Evolutionary conservation across 1,140 invertebrate genomes (phyloP), one percentile per base, ranked within the genome.

Genomic region (Bombyx mori): DNA sequence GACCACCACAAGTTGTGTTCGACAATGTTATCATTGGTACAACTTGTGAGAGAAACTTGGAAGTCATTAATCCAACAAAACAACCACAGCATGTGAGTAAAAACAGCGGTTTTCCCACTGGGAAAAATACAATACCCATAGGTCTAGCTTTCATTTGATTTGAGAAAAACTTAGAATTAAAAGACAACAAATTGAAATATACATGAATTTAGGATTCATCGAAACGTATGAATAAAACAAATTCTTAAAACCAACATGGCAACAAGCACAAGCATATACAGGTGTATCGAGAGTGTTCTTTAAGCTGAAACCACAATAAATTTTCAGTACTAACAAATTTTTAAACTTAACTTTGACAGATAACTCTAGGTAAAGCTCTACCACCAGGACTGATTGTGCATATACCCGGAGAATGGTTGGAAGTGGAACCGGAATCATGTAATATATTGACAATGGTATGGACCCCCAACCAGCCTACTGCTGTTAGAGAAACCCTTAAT

Each of bases 401-500:
- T 9, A 69, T 92, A 2, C 91, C 88, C 48, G 89, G 77, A 71
- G 73, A 64, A 79, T 90, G 69, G 80, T 80, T 65, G 63, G 64
- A 26, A 75, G 91, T 63, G 58, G 89, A 68, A 72, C 89, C 50
- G 59, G 88, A 63, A 69, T 82, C 66, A 75, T 88, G 62, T 66
- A 80, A 53, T 60, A 74, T 68, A 45, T 79, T 94, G 53, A 88
- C 89, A 44, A 79, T 94, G 61, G 69, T 75, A 44, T 94, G 93
- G 93, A 88, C 68, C 8, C 92, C 93, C 1, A 76, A 58, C 43
- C 80, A 90, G 54, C 82, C 82, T 53, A 90, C 91, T 22, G 80
- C 89, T 4, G 90, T 91, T 68, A 86, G 92, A 61, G 90, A 93
- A 64, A 90, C 88, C 1, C 68, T 94, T 18, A 90, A 91, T 62